A percentile compares a stretch with the other conserved stretches of the same genome.
phyloP scores from a whole-genome alignment of 2,113 vertebrate genomes.

The Poecilia latipinna region DNA sequence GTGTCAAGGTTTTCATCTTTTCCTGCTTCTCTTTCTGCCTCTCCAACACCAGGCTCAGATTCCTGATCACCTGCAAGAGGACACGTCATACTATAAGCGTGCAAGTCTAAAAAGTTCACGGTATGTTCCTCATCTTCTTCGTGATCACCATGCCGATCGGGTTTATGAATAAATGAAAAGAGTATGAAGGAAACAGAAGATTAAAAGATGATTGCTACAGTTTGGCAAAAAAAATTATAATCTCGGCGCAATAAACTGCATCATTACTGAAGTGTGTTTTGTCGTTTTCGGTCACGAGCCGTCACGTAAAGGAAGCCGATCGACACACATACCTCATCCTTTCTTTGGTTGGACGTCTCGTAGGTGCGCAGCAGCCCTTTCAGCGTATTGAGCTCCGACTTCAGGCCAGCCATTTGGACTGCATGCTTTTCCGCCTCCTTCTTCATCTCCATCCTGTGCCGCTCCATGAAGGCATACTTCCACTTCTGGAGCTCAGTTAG shows the following conservation, averaged over 20 bases:
- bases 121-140: no score
- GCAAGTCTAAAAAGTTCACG: background rate
- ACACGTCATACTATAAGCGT: constrained; percentile 2
- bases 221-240: background rate
- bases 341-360: constrained; percentile 87
- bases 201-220: background rate
- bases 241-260: background rate
- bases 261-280: background rate
- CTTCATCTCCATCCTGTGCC: constrained; percentile 86
- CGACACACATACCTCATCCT: constrained; percentile 88
- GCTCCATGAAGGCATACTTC: constrained; percentile 87
- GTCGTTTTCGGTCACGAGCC: background rate
- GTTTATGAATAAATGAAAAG: background rate
- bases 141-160: no score
- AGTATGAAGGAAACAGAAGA: no score
- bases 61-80: constrained; percentile 85
- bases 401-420: constrained; percentile 78
- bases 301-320: constrained; percentile 10
- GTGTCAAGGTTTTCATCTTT: constrained; percentile 87
- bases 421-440: constrained; percentile 86
- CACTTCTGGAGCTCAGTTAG: constrained; percentile 91
- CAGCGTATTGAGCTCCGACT: constrained; percentile 81
- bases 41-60: constrained; percentile 86
- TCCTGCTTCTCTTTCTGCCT: constrained; percentile 89
- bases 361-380: constrained; percentile 87